Conservation (phyloP, 2,888 invertebrate species). For the Ceriagrion tenellum region DNA sequence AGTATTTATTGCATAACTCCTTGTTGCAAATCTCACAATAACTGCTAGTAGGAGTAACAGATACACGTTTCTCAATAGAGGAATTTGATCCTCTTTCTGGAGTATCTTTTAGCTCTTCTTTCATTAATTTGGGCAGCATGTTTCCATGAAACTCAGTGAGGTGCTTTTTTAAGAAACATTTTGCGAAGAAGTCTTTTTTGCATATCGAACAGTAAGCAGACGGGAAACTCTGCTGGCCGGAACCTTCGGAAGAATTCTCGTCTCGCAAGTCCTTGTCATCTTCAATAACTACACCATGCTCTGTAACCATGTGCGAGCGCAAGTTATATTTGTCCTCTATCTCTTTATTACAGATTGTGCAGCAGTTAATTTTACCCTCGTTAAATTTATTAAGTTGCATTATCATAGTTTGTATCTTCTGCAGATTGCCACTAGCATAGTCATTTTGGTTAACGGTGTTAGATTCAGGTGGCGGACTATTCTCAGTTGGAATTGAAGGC, state of each 20-base stretch:
- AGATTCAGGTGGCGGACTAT: constrained; percentile 54
- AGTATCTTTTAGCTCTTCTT: constrained; percentile 74
- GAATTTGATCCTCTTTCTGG: constrained; percentile 74
- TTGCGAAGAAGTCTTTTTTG: constrained; percentile 82
- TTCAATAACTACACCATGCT: constrained; percentile 82
- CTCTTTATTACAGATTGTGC: constrained; percentile 86
- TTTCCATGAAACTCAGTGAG: constrained; percentile 84
- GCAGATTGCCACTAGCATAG: constrained; percentile 90
- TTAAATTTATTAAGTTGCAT: constrained; percentile 91
- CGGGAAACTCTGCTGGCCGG: constrained; percentile 72
- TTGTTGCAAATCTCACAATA: constrained; percentile 99
- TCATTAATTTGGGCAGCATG: constrained; percentile 77
- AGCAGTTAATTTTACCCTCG: constrained; percentile 76
- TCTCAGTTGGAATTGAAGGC: constrained; percentile 13
- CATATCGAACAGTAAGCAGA: constrained; percentile 79
- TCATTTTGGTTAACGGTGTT: constrained; percentile 76
- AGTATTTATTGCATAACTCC: constrained; percentile 99
- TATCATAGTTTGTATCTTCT: constrained; percentile 94
- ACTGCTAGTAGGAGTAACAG: constrained; percentile 84
- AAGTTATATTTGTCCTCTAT: constrained; percentile 86
- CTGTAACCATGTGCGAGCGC: constrained; percentile 84
- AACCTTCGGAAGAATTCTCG: constrained; percentile 74
- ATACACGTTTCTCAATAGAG: constrained; percentile 1
- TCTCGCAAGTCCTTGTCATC: constrained; percentile 75
- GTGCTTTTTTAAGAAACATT: constrained; percentile 85